Conservation (phyloP, 2,797 vertebrate species). For the Anniella stebbinsi region DNA sequence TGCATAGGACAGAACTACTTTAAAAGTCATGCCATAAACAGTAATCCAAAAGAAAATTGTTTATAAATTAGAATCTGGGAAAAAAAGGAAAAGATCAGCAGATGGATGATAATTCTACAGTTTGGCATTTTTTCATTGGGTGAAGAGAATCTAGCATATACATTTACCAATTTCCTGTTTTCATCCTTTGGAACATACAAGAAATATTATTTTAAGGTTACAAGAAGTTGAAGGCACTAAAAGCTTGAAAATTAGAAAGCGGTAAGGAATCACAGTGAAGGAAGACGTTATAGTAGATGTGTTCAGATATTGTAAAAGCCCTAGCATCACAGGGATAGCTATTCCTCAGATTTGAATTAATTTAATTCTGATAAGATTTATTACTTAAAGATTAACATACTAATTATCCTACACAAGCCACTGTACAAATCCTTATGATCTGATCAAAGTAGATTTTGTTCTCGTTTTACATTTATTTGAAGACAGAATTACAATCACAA, state of each 20-base stretch:
- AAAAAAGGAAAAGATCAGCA: constrained; percentile 49
- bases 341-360: background rate
- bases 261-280: background rate
- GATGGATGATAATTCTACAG: constrained; percentile 56
- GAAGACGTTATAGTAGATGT: background rate
- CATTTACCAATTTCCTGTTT: constrained; percentile 43
- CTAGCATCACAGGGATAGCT: background rate
- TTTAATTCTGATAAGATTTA: background rate
- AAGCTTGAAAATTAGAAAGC: background rate
- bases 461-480: background rate
- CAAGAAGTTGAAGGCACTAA: background rate
- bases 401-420: background rate
- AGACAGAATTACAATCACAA: background rate
- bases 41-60: constrained; percentile 43
- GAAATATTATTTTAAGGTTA: background rate
- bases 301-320: no score
- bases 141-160: constrained; percentile 41
- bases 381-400: background rate
- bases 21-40: background rate
- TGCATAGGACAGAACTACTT: background rate
- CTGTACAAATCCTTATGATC: background rate
- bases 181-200: background rate
- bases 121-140: constrained; percentile 49
- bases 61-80: constrained; percentile 52
- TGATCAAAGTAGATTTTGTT: background rate